Conservation (phyloP, 2,797 vertebrate species). For the Pachyuromys duprasi region DNA sequence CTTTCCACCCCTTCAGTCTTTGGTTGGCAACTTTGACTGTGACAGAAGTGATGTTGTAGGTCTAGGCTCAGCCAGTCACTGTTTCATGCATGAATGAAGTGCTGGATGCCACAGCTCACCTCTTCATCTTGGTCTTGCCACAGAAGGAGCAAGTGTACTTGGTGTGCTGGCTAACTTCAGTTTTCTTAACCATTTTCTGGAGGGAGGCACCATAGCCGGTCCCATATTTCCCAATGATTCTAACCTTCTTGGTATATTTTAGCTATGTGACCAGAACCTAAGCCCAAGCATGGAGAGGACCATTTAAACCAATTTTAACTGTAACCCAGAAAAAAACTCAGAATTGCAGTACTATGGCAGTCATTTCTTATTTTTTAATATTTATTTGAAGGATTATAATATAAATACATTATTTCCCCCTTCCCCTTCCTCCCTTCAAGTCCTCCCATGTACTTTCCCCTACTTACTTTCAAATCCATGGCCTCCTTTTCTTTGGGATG, state of each 20-base stretch:
- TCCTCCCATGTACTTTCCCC: background rate
- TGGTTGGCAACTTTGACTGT: too few relatives aligned
- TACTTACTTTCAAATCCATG: background rate
- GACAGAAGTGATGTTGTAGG: background rate
- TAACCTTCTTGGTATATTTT: background rate
- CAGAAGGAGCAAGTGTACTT: background rate
- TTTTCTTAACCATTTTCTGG: background rate
- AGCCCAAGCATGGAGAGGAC: background rate
- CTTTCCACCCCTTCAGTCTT: background rate
- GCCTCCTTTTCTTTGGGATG: background rate
- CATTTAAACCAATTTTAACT: too few relatives aligned
- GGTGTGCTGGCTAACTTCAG: background rate
- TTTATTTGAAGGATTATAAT: background rate
- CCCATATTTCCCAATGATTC: background rate
- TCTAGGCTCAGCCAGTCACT: background rate
- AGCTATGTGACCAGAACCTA: background rate
- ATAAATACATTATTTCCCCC: background rate
- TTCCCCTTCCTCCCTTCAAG: background rate
- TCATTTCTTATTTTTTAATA: background rate
- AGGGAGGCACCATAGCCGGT: background rate
- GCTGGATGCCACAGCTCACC: background rate
- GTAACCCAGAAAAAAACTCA: background rate
- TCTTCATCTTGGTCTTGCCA: background rate
- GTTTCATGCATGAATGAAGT: background rate
- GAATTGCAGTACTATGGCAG: background rate